Percentiles rank a stretch among this genome's conserved stretches.
phyloP scores from a whole-genome alignment of 2,797 vertebrate genomes.

The Myotis findleyi region DNA sequence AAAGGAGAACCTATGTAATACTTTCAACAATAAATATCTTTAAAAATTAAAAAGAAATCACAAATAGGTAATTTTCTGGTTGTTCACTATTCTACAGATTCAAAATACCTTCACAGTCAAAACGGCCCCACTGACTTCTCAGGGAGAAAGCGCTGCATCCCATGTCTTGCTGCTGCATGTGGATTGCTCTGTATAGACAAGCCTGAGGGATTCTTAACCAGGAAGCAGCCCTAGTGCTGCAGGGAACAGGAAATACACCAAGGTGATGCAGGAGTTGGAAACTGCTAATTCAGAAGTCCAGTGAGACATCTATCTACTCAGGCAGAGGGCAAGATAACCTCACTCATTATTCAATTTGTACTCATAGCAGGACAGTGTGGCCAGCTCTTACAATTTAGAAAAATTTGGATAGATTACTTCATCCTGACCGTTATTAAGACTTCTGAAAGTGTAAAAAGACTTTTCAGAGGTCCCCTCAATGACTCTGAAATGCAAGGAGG shows the following conservation, averaged over 20 bases:
- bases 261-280: neutral
- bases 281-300: neutral
- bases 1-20: no score
- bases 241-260: neutral
- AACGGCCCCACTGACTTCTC: neutral
- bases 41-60: neutral
- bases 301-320: neutral
- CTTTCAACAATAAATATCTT: no score
- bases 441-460: neutral
- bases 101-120: neutral
- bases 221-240: neutral
- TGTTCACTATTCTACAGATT: neutral
- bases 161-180: neutral
- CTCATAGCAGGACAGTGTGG: neutral
- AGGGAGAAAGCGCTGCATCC: neutral
- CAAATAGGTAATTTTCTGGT: neutral
- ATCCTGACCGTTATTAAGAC: neutral
- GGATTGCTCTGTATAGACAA: constrained; percentile 25
- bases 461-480: neutral
- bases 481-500: constrained; percentile 5
- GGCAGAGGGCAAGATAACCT: neutral
- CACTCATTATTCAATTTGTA: neutral
- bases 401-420: neutral
- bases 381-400: neutral
- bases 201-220: neutral